Base-by-base conservation (phyloP, 2,888 invertebrate species). In the Brachycybe producta region DNA sequence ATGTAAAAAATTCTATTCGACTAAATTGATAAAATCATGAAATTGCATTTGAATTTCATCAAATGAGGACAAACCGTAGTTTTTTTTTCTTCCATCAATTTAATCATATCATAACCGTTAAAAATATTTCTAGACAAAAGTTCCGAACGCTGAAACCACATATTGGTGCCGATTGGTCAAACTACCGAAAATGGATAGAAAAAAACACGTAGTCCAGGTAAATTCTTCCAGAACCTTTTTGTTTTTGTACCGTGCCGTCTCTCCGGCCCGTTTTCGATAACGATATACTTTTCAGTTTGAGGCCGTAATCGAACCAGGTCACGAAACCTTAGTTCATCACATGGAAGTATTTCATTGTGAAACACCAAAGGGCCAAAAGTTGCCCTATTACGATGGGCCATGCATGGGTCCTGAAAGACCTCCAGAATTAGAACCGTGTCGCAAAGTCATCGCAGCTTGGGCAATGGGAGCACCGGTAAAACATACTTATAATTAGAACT, bases 271-370 rank as follows among this genome's bases (percentile, higher is more conserved):
- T 54, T 52, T 45, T 19, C 51, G 19, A 24, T 54, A n/a, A n/a
- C n/a, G n/a, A n/a, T n/a, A n/a, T n/a, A n/a, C n/a, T n/a, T 62
- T 70, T 42, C 67, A 90, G 82, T 97, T 86, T 65, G 88, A 91
- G 64, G 80, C 94, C 0, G 71, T 79, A 1, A 85, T 98, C 49
- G 78, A 84, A 40, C 65, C 70, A 53, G 82, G 80, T 1, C 86
- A 84, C 59, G 84, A 88, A 64, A 83, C 84, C 21, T 64, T 97
- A 23, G 91, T 98, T 0, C 98, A 98, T 69, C 98, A 98, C 67
- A 92, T 98, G 87, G 97, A 98, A 72, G 78, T 97, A 1, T 97
- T 94, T 62, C 90, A 95, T 65, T 98, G 97, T 64, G 84, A 85
- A 59, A 77, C 83, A 0, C 74, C 76, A 2, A 66, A 73, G 0